These are phyloP conservation scores for Oreochromis grahami DNA, from an alignment of 2,797 vertebrate species.

Conservation along the genomic window DNA sequence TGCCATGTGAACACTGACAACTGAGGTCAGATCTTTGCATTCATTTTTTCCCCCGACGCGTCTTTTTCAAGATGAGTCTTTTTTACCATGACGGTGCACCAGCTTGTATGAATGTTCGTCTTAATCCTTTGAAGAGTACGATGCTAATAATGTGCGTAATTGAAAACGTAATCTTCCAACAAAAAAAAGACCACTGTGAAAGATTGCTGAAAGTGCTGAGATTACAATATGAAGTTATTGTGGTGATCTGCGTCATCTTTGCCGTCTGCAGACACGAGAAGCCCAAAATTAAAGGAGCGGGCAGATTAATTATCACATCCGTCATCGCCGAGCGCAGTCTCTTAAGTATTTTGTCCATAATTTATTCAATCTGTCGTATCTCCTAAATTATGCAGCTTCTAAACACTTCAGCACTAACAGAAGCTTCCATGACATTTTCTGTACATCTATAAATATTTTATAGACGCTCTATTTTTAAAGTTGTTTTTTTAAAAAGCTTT, in stretches of 20 bases:
- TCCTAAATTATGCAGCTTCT: conserved; percentile 49
- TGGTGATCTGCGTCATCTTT: conserved; percentile 3
- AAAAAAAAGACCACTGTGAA: conserved; percentile 54
- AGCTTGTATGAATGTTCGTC: conserved; percentile 27
- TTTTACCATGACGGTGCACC: not conserved
- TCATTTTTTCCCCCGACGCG: conserved; percentile 1
- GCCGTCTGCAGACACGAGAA: conserved; percentile 5
- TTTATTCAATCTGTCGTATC: conserved; percentile 48
- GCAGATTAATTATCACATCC: conserved; percentile 24
- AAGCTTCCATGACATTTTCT: conserved; percentile 33
- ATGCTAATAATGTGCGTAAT: conserved; percentile 8
- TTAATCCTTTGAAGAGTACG: conserved; percentile 2
- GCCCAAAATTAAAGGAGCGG: not conserved
- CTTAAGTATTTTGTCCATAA: conserved; percentile 35
- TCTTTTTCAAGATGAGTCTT: conserved; percentile 27
- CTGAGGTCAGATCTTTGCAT: not conserved
- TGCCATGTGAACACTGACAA: conserved; percentile 7
- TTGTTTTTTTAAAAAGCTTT: conserved; percentile 1
- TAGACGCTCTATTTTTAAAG: conserved; percentile 41
- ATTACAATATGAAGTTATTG: conserved; percentile 37
- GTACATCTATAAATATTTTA: conserved; percentile 43
- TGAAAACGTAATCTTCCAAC: conserved; percentile 35
- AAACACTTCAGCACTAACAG: conserved; percentile 42
- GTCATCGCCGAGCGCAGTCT: conserved; percentile 11
- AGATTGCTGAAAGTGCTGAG: conserved; percentile 16